These are phyloP conservation scores for Erpornis zantholeuca DNA, from an alignment of 2,113 vertebrate species.

Conservation along the genomic window DNA sequence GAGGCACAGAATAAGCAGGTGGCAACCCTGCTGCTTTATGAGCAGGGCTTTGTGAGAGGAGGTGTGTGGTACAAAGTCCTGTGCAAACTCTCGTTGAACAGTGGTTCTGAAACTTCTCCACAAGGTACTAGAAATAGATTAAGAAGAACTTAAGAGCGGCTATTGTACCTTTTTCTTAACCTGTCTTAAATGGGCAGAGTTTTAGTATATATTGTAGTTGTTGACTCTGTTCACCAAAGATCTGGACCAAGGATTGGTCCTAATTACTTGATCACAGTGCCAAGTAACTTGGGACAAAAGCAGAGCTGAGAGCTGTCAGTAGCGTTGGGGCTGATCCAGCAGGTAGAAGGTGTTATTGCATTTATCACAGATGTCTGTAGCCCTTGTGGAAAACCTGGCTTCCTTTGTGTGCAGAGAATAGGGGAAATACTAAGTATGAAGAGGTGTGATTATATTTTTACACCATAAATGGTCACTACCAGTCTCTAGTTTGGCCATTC, in stretches of 20 bases:
- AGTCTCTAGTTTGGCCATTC: not conserved
- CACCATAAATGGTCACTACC: not conserved
- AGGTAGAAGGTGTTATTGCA: not conserved
- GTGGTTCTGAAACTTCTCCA: not conserved
- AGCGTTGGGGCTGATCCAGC: not conserved
- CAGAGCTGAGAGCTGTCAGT: not conserved
- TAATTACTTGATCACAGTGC: not conserved
- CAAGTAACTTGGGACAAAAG: not conserved
- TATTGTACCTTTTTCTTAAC: not conserved
- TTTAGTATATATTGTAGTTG: not conserved
- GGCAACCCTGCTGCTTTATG: not conserved
- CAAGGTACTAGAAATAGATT: not conserved
- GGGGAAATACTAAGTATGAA: not conserved
- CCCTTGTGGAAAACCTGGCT: not conserved
- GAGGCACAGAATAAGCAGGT: not conserved
- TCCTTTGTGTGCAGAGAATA: not conserved
- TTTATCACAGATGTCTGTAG: not conserved
- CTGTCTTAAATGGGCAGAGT: not conserved
- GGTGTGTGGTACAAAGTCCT: accelerated
- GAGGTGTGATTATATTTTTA: not conserved
- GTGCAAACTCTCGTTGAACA: not conserved
- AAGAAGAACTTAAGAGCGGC: not conserved
- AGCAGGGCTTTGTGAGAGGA: not conserved
- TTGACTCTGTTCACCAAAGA: not conserved
- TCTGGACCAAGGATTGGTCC: not conserved